Evolutionary conservation across 2,797 vertebrate genomes (phyloP), one percentile per base, ranked within the genome.

Genomic region (Etheostoma perlongum): DNA sequence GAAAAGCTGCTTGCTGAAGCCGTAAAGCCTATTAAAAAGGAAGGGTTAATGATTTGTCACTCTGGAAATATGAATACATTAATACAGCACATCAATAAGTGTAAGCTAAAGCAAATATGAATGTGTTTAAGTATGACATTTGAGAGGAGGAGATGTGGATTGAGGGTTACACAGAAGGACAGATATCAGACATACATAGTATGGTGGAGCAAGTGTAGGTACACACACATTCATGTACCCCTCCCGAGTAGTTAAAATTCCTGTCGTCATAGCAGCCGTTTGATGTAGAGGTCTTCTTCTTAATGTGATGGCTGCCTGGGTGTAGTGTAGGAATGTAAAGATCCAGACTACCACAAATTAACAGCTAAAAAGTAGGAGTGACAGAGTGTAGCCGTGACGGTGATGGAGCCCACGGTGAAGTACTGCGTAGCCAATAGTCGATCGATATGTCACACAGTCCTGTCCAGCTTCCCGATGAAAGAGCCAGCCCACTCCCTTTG

Each of bases 371-470:
- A 88, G 82, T 79, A 75, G 85, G 76, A 89, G 83, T 92, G 92
- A 93, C 91, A 86, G 85, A 88, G 74, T 83, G 89, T 60, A 67
- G 79, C 78, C 59, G n/a, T 71, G 88, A 85, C 15, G 69, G 71
- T 78, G 83, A 90, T 86, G 88, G 82, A 91, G 85, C 85, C 73
- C 83, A 74, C 67, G 72, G 89, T 86, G 89, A 87, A 88, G 90
- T 88, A 66, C 83, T 23, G 74, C 57, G 78, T 58, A 73, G 85
- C 90, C 81, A 77, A 89, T 89, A 85, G 60, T 55, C 65, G 74
- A 90, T 94, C 91, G 60, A 93, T 92, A 89, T 86, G 88, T 92
- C 89, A 89, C 85, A 77, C 65, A 62, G 86, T 61, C 84, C 84
- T 82, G 85, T 88, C 86, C 74, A 19, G 81, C 76, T 80, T 79